These are phyloP conservation scores for Escarpia spicata DNA, from an alignment of 2,888 invertebrate genomes.

Conservation along the genomic window DNA sequence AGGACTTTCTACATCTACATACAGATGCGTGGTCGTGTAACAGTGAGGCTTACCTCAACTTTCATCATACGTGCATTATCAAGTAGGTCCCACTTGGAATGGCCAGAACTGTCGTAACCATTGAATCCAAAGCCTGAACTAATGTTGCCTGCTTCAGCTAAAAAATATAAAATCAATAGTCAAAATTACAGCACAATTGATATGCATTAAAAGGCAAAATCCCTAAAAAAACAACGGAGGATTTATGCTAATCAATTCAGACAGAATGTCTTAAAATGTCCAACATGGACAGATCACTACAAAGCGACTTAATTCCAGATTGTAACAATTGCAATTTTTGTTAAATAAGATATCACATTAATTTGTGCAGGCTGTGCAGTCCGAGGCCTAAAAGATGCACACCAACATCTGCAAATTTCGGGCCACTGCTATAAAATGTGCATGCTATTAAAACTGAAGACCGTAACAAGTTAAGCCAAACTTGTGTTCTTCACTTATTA, in stretches of 20 bases:
- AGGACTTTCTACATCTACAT: neutral
- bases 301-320: no score
- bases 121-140: constrained; percentile 89
- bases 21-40: neutral
- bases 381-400: no score
- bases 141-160: constrained; percentile 92
- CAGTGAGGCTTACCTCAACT: constrained; percentile 78
- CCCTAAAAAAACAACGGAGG: neutral
- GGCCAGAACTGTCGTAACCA: constrained; percentile 79
- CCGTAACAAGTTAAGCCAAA: no score
- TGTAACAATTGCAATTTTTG: no score
- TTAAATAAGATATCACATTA: no score
- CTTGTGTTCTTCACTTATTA: no score
- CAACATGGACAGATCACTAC: no score
- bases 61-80: constrained; percentile 88
- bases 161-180: neutral
- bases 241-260: neutral
- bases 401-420: no score
- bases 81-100: constrained; percentile 87
- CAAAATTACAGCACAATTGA: neutral
- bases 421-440: no score
- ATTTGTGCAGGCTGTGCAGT: no score
- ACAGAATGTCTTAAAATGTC: no score
- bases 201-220: neutral
- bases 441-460: no score